Conservation (phyloP, 2,797 vertebrate genomes). For the Hydrophis major region DNA sequence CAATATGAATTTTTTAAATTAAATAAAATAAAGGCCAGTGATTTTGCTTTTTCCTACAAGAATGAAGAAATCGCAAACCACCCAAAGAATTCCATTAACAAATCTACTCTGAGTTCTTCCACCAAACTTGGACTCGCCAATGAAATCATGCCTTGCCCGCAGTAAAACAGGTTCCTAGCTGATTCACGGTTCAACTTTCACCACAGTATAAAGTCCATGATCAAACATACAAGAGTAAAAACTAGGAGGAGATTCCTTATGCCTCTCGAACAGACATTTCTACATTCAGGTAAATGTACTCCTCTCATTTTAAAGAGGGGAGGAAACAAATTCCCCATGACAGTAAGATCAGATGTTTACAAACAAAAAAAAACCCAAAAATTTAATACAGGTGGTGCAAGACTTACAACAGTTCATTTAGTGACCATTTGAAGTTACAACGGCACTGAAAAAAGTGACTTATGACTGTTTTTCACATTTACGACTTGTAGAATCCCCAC, state of each 20-base stretch:
- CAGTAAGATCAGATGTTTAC: too few species aligned
- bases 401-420: too few species aligned
- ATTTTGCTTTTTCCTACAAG: neutral
- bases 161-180: neutral
- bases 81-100: neutral
- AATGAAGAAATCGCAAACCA: neutral
- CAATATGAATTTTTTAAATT: too few species aligned
- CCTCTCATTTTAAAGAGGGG: neutral
- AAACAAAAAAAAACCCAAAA: too few species aligned
- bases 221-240: neutral
- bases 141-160: neutral
- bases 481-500: too few species aligned
- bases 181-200: too few species aligned
- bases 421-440: too few species aligned
- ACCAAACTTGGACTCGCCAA: neutral
- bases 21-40: neutral
- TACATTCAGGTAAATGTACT: too few species aligned
- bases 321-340: too few species aligned
- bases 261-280: neutral
- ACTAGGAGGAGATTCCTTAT: neutral
- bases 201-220: neutral
- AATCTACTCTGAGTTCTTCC: neutral
- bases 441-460: too few species aligned
- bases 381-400: too few species aligned
- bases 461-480: too few species aligned